Base-by-base conservation (phyloP, 1,140 invertebrate species). In the Propsilocerus akamusi region DNA sequence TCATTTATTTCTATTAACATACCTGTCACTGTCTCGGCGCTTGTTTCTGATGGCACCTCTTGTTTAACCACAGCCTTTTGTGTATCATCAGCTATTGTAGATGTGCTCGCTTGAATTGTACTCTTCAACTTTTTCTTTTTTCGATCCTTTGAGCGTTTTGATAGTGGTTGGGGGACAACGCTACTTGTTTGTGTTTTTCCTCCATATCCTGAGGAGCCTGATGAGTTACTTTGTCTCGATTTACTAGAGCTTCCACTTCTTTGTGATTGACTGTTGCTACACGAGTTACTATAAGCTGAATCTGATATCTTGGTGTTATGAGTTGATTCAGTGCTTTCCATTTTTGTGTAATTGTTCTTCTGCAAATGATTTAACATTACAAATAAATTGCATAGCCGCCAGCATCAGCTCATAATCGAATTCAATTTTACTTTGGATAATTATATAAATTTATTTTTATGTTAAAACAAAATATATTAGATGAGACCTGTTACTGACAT, bases 241-340 rank as follows among this genome's bases (percentile, higher is more conserved):
- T 37, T 37, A 37, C 47, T 48, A 24, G 37, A 48, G 23, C 58
- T 59, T 59, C 84, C 81, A 37, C 81, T 85, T 54, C 76, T 68
- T 56, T 81, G 75, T 1, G 81, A 83, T 57, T 82, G 80, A 52
- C 78, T 82, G 62, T 83, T 82, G 54, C 77, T 81, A 63, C 76
- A 81, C 53, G 78, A 82, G 56, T 79, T 83, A 0, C 81, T 82
- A 59, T 84, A 84, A 2, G 75, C 81, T 10, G 81, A 85, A 68
- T 86, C 81, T 0, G 80, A 82, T 30, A 81, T 69, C 59, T 82
- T 82, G 0, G 74, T 76, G 48, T 64, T 64, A 30, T 64, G 62
- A 30, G 60, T 63, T 22, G 62, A 64, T 48, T 62, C 60, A n/a
- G 62, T 58, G 12, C 57, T 62, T 47, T 64, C 62, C 62, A 64